Conservation (phyloP, 1,140 invertebrate species). For the Littorina saxatilis region DNA sequence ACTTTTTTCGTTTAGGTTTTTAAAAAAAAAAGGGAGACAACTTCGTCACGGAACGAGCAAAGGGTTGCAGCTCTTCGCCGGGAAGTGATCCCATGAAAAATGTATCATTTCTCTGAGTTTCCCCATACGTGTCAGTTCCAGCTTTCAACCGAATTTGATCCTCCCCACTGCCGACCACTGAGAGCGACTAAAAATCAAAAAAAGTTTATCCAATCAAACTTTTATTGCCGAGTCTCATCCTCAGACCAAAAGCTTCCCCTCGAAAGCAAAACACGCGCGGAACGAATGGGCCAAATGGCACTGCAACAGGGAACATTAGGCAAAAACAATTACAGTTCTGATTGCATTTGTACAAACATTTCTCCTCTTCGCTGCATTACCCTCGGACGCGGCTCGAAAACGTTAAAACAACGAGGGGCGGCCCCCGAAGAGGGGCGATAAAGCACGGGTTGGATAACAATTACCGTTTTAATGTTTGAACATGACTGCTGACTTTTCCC, state of each 20-base stretch:
- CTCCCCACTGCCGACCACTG: background rate
- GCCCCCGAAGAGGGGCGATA: background rate
- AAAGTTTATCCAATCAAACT: background rate
- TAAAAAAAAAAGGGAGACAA: too few relatives aligned
- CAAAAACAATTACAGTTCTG: conserved; percentile 22
- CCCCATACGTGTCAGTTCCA: background rate
- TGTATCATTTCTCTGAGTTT: background rate
- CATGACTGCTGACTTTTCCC: background rate
- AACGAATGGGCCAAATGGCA: background rate
- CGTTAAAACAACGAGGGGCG: background rate
- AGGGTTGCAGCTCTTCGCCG: too few relatives aligned
- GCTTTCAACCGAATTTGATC: conserved; percentile 13
- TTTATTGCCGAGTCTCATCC: background rate
- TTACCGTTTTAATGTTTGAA: background rate
- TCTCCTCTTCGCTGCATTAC: conserved; percentile 13
- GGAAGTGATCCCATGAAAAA: too few relatives aligned
- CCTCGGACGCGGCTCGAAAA: background rate
- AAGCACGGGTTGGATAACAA: background rate
- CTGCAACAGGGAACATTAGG: background rate
- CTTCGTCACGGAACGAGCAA: too few relatives aligned
- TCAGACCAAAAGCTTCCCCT: background rate
- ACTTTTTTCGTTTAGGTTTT: too few relatives aligned
- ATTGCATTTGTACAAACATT: conserved; percentile 22
- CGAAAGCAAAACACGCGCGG: background rate
- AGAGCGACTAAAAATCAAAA: background rate